Percentiles rank a stretch among this genome's conserved stretches.
phyloP scores from a whole-genome alignment of 2,113 vertebrate species.

The Saguinus midas region DNA sequence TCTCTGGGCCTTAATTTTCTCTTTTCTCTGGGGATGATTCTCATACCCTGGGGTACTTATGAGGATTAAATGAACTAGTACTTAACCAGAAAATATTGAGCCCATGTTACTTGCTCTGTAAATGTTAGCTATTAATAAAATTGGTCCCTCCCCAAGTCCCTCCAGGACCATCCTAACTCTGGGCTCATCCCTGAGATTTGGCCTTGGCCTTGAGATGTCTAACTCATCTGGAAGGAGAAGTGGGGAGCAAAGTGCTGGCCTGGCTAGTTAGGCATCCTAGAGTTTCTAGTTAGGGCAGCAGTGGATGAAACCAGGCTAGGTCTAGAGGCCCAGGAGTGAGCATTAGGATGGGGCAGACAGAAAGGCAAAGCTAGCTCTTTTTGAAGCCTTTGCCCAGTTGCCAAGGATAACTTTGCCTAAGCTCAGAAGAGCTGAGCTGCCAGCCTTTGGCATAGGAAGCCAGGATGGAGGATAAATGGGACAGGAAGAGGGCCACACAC shows the following conservation, averaged over 20 bases:
- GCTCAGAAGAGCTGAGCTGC: not conserved
- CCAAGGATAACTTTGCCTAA: too few species aligned
- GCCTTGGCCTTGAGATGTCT: not conserved
- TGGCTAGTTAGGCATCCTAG: not conserved
- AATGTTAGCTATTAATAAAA: not conserved
- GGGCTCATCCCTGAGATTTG: not conserved
- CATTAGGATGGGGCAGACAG: not conserved
- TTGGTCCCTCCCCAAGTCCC: not conserved
- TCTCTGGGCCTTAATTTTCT: not conserved
- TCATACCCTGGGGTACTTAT: not conserved
- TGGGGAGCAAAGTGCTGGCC: not conserved
- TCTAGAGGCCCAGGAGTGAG: not conserved
- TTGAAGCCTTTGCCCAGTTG: not conserved
- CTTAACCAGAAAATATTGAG: not conserved
- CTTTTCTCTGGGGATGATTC: not conserved
- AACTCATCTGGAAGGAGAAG: not conserved
- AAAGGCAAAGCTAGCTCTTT: not conserved
- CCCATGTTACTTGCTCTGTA: not conserved
- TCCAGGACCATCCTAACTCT: not conserved
- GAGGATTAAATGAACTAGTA: not conserved
- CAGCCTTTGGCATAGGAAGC: not conserved
- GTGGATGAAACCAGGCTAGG: not conserved
- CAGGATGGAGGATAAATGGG: not conserved
- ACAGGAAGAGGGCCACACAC: not conserved
- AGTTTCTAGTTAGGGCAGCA: not conserved